These are phyloP conservation scores for Jacana jacana DNA, from an alignment of 2,113 vertebrate species.

Conservation along the genomic window DNA sequence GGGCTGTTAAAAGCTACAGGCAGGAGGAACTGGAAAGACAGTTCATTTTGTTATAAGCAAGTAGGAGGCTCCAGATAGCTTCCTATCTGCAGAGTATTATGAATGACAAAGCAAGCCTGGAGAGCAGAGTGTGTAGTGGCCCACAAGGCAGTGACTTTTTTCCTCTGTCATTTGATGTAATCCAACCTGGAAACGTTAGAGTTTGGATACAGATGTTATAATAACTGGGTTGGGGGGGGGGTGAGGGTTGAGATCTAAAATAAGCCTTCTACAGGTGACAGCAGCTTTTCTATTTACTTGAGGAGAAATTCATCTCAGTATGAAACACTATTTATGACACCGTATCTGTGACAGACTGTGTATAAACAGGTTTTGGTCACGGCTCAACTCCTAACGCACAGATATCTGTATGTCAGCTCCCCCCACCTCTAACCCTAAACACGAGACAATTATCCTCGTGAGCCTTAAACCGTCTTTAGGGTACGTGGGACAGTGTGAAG, in stretches of 20 bases:
- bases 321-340: background rate
- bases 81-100: background rate
- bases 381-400: constrained; percentile 1
- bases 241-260: background rate
- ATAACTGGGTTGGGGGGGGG: background rate
- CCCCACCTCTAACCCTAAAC: background rate
- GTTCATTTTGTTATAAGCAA: background rate
- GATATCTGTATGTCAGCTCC: background rate
- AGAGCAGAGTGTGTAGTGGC: background rate
- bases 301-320: constrained; percentile 1
- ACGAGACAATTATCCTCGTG: background rate
- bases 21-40: background rate
- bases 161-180: background rate
- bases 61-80: background rate
- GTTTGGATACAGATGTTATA: background rate
- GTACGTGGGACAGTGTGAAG: background rate
- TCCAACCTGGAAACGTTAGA: background rate
- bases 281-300: background rate
- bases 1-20: background rate
- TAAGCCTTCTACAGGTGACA: background rate
- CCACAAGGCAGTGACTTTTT: background rate
- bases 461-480: background rate
- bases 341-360: background rate
- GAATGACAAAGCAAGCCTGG: background rate
- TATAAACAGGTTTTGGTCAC: constrained; percentile 32